Conservation (phyloP, 1,140 invertebrate species). For the Phthorimaea operculella region DNA sequence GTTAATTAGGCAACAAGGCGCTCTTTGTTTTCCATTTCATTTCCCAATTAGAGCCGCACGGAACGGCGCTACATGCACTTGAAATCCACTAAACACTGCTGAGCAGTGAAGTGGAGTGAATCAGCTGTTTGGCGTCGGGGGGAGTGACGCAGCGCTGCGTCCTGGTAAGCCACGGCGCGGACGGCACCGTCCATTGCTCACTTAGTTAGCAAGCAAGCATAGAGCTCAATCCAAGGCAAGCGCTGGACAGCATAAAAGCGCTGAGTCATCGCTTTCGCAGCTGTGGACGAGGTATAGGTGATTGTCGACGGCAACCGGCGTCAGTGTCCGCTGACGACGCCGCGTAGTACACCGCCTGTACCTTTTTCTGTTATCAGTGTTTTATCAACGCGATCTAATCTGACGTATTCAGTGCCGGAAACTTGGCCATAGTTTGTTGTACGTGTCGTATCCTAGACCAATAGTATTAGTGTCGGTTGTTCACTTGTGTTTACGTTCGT, state of each 20-base stretch:
- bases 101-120: conserved; percentile 25
- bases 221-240: conserved; percentile 32
- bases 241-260: not conserved
- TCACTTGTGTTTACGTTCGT: conserved; percentile 7
- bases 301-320: too few species aligned
- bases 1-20: too few species aligned
- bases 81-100: too few species aligned
- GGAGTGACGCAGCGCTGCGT: conserved; percentile 26
- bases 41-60: too few species aligned
- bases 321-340: conserved; percentile 12
- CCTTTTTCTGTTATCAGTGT: conserved; percentile 14
- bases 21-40: too few species aligned
- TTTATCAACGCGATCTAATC: conserved; percentile 21
- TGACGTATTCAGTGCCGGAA: conserved; percentile 11
- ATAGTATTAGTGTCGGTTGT: conserved; percentile 11
- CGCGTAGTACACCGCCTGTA: conserved; percentile 26
- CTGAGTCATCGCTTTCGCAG: too few species aligned
- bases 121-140: conserved; percentile 45
- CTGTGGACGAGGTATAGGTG: too few species aligned
- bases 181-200: not conserved
- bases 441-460: not conserved
- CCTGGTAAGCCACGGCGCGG: not conserved
- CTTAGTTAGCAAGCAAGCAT: not conserved
- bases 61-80: too few species aligned
- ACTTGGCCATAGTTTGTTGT: not conserved